Percentiles rank a stretch among this genome's conserved stretches.
Conservation (phyloP, 2,797 vertebrate species). For the Calcarius lapponicus region DNA sequence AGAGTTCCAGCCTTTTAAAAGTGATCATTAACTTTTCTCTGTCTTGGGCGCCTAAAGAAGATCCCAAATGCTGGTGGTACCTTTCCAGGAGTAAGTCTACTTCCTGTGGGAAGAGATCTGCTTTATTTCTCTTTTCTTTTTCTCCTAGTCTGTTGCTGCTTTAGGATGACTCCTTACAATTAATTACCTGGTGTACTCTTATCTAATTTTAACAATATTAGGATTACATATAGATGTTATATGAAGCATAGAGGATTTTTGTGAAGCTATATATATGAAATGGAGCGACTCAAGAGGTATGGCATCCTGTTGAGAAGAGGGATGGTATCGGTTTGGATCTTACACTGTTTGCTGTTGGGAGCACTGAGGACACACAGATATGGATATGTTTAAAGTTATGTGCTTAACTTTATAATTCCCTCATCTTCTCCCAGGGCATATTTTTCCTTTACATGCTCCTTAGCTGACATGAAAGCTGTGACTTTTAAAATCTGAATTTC, state of each 20-base stretch:
- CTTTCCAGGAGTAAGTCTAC: background rate
- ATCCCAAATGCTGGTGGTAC: background rate
- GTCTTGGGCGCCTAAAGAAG: background rate
- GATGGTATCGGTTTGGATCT: background rate
- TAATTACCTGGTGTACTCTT: background rate
- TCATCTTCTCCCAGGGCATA: background rate
- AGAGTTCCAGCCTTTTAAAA: background rate
- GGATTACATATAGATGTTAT: background rate
- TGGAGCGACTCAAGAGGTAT: background rate
- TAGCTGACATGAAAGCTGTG: constrained; percentile 35
- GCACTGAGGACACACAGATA: background rate
- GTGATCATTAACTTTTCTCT: background rate
- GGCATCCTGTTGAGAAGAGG: background rate
- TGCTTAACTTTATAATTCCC: background rate
- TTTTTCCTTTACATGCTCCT: background rate
- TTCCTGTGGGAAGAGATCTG: background rate
- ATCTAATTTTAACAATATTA: background rate
- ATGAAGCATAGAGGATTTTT: background rate
- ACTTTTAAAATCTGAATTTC: constrained; percentile 51
- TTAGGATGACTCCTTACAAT: background rate
- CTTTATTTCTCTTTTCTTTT: background rate
- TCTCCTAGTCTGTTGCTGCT: background rate
- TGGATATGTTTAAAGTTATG: background rate
- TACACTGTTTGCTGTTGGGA: background rate
- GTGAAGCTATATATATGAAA: background rate